Conservation (phyloP, 2,797 vertebrate species). For the Melanotaenia pygmaea region DNA sequence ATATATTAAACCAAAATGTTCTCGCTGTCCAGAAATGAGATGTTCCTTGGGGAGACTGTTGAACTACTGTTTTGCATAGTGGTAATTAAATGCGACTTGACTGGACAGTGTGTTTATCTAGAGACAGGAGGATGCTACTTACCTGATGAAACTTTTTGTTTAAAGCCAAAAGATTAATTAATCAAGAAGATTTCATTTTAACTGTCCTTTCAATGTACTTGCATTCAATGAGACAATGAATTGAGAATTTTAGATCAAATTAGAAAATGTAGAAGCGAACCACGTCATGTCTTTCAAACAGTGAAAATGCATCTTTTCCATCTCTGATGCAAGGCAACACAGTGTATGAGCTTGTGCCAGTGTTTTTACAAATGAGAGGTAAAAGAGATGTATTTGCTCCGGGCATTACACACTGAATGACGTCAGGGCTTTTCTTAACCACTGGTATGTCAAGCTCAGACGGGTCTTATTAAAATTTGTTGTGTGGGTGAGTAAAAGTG, state of each 20-base stretch:
- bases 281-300: neutral
- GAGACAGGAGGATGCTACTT: constrained; percentile 12
- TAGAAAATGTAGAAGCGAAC: neutral
- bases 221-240: neutral
- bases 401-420: constrained; percentile 13
- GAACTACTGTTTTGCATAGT: constrained; percentile 29
- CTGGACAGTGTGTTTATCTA: constrained; percentile 6
- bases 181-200: neutral
- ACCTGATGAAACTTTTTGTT: neutral
- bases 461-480: constrained; percentile 37
- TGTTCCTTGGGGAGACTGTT: constrained; percentile 9
- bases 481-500: constrained; percentile 13
- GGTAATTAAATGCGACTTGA: constrained; percentile 42
- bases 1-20: neutral
- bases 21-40: neutral
- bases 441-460: constrained; percentile 38
- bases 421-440: constrained; percentile 23
- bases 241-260: neutral
- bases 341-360: neutral
- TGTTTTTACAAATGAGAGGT: constrained; percentile 1
- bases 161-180: constrained; percentile 8
- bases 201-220: neutral
- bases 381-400: neutral
- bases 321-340: neutral
- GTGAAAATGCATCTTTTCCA: constrained; percentile 3